Conservation (phyloP, 2,113 vertebrate species). For the Apteryx owenii region DNA sequence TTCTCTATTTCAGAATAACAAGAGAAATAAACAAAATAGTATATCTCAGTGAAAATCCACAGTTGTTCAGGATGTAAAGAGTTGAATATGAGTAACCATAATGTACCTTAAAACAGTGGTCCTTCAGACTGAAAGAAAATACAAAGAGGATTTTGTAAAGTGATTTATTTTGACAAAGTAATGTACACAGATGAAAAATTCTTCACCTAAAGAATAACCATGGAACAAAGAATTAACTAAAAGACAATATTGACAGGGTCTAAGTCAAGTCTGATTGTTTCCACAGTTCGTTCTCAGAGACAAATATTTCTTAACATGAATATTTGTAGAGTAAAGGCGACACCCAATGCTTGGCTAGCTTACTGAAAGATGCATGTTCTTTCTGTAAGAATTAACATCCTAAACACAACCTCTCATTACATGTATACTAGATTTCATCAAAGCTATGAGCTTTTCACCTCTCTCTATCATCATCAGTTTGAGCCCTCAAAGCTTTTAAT, state of each 20-base stretch:
- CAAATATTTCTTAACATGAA: no score
- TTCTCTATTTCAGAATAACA: neutral
- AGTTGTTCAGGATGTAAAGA: neutral
- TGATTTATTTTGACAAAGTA: neutral
- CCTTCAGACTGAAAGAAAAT: neutral
- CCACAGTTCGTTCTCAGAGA: neutral
- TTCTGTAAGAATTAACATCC: neutral
- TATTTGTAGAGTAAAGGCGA: neutral
- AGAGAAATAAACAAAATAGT: neutral
- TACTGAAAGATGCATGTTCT: neutral
- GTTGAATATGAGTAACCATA: neutral
- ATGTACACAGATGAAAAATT: no score
- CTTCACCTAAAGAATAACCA: no score
- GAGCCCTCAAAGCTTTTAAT: neutral
- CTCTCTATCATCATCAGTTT: neutral
- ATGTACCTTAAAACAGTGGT: neutral
- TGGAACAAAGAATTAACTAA: no score
- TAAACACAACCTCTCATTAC: neutral
- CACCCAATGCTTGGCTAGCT: neutral
- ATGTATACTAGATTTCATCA: neutral
- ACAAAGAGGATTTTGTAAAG: neutral
- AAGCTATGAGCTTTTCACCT: neutral
- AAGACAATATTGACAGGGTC: no score
- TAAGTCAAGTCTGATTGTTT: no score
- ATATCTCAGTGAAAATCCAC: neutral